Conservation (phyloP, 2,113 vertebrate species). For the Laticauda colubrina region DNA sequence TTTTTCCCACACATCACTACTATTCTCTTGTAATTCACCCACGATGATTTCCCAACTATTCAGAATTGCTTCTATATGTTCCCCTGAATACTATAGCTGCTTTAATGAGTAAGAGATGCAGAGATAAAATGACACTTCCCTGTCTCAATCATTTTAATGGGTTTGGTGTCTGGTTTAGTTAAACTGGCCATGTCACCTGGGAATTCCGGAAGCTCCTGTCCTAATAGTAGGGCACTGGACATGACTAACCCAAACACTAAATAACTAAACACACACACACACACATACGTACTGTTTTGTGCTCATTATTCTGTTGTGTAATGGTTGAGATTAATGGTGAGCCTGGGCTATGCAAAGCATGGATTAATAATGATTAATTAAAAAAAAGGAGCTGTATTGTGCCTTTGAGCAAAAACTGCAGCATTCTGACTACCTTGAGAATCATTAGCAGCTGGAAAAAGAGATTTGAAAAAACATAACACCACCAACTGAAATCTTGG, state of each 20-base stretch:
- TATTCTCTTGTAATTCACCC: conserved; percentile 62
- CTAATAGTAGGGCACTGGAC: conserved; percentile 38
- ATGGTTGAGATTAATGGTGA: neutral
- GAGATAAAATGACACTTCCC: neutral
- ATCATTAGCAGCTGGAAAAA: neutral
- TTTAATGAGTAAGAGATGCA: conserved; percentile 46
- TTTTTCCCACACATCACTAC: conserved; percentile 65
- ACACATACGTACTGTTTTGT: conserved; percentile 13
- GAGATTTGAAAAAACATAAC: neutral
- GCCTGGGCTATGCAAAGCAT: neutral
- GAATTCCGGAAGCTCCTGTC: neutral
- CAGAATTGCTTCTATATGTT: conserved; percentile 24
- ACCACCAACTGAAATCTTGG: neutral
- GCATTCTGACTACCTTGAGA: neutral
- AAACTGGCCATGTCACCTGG: neutral
- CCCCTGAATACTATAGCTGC: conserved; percentile 28
- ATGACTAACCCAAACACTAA: neutral
- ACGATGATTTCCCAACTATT: conserved; percentile 56
- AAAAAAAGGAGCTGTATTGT: neutral
- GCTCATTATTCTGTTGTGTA: neutral
- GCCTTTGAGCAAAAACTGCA: neutral
- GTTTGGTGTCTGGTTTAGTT: neutral
- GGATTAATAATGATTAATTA: neutral
- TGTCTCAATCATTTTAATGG: neutral
- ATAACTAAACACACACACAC: neutral